phyloP scores from a whole-genome alignment of 2,113 vertebrate genomes.

The Castor canadensis region DNA sequence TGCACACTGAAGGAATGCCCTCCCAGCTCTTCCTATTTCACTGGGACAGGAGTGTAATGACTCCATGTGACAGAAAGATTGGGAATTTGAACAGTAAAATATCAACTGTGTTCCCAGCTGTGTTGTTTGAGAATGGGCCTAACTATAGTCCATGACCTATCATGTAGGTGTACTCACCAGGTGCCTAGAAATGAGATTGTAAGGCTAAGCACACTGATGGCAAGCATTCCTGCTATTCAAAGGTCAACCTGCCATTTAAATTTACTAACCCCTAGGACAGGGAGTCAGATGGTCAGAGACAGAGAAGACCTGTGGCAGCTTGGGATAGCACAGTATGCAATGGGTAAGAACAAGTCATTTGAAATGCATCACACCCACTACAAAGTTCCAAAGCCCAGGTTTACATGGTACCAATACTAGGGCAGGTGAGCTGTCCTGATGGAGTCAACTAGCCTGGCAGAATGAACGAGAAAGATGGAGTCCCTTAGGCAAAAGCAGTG shows the following conservation, averaged over 20 bases:
- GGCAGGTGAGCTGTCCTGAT: too few species aligned
- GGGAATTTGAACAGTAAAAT: rapidly evolving
- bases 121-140: too few species aligned
- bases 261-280: neutral
- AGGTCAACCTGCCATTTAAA: neutral
- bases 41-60: neutral
- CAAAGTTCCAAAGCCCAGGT: too few species aligned
- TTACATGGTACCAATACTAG: neutral
- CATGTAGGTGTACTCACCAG: rapidly evolving
- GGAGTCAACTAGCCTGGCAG: neutral
- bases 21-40: neutral
- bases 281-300: rapidly evolving
- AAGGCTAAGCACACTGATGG: rapidly evolving
- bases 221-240: neutral
- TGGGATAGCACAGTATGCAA: too few species aligned
- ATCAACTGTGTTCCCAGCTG: too few species aligned
- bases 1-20: neutral
- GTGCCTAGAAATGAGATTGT: rapidly evolving
- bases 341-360: rapidly evolving
- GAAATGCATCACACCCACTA: rapidly evolving
- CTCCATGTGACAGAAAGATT: rapidly evolving
- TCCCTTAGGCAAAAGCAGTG: rapidly evolving
- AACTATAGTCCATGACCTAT: rapidly evolving
- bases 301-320: neutral
- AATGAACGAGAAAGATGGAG: rapidly evolving